Evolutionary conservation across 23 tunicate genomes (phyloP), one percentile per base, ranked within the genome.

Genomic region (Botrylloides violaceus): DNA sequence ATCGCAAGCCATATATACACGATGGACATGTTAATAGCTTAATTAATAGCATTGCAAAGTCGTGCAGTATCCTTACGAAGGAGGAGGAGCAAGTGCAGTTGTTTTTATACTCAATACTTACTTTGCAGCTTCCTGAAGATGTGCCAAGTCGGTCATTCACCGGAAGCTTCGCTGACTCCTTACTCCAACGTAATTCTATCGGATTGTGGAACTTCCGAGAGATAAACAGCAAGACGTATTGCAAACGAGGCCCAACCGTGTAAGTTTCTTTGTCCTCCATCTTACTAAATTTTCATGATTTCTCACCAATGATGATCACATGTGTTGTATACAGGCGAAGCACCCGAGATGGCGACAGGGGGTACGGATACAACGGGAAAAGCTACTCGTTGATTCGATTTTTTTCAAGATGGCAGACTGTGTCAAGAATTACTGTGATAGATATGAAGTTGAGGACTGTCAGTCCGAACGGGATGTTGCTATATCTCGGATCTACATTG

Each of bases 111-210:
- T 60, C 24, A 15, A 20, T 60, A 60, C 25, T 39, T 68, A 21
- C 36, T 2, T 19, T 1, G 20, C 72, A 84, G 83, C 68, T 83
- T 1, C 77, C 56, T 6, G 49, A 53, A 25, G 36, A 58, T 22
- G 58, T 83, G 2, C 26, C 30, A 15, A 29, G 30, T 43, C 79
- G 90, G 12, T 80, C 81, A 18, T 90, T 83, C 36, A 75, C 77
- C 36, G 97, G 97, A 1, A 83, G 97, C 74, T 77, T 90, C 89
- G 91, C 84, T n/a, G 76, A 90, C 30, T 88, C 90, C 0, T 72
- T 71, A 18, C 58, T 90, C 62, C 90, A 90, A 66, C 81, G 82
- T 2, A 83, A 78, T 62, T 71, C 64, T 27, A 75, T 90, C 36
- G 97, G 97, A 7, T 53, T 83, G 55, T 90, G 97, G 97, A 83